Base-by-base conservation (phyloP, 2,113 vertebrate species). In the Heterotis niloticus region DNA sequence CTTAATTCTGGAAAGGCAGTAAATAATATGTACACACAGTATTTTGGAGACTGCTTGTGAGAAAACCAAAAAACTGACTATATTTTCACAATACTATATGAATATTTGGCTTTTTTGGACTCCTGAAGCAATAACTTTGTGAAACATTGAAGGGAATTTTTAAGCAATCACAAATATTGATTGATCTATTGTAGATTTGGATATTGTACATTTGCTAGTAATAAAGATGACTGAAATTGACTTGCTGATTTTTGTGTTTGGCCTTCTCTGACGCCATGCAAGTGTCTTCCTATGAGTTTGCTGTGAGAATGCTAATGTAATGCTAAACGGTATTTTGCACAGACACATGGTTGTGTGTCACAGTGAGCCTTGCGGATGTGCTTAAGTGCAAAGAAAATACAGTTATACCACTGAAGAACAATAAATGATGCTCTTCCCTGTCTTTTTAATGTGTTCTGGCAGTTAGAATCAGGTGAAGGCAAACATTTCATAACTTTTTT, bases 121-220 rank as follows among this genome's bases (percentile, higher is more conserved):
- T n/a, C 23, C 57, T 57, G 69, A 72, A 52, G 44, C 69, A 72
- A 23, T 54, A 24, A 74, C 56, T 28, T 28, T 59, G 24, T 56
- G 56, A 57, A 14, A 54, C 44, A 51, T 34, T 70, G 29, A 70
- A 70, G 68, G 34, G n/a, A 10, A n/a, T 69, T 34, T 44, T 69
- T 74, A 72, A 57, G 57, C 5, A 59, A 57, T 74, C 2, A 26
- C 18, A 24, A 9, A 44, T 44, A 7, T 59, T 20, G 26, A 24
- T 26, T 23, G 56, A 17, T 14, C 54, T 57, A 51, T 74, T 74
- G 12, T 57, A 59, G 20, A 28, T n/a, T 28, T 26, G n/a, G 44
- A 73, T 29, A 73, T 44, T 73, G 52, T 24, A 56, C 23, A 56
- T 57, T 16, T 74, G 71, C 24, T 74, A 57, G 54, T 74, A 74